A percentile compares a stretch with the other conserved stretches of the same genome.
These are phyloP conservation scores for Pilophorus perplexus DNA, from an alignment of 2,888 invertebrate genomes.

Conservation along the genomic window DNA sequence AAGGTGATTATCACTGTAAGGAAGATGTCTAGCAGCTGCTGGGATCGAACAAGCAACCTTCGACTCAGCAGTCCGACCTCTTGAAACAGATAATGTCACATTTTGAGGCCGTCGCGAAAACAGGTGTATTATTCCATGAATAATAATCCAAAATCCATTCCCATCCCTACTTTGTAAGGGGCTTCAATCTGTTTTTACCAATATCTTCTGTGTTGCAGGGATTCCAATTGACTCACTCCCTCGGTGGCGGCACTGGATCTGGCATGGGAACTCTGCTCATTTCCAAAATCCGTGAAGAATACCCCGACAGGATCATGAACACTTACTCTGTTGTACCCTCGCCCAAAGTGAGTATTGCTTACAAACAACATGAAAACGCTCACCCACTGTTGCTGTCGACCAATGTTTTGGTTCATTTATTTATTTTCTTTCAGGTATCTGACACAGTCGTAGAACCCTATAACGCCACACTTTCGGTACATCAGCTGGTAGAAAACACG, in stretches of 20 bases:
- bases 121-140: too few species aligned
- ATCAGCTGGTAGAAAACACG: constrained; percentile 63
- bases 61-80: too few species aligned
- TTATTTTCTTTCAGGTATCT: constrained; percentile 55
- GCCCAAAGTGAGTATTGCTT: constrained; percentile 62
- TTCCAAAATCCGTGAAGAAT: constrained; percentile 85
- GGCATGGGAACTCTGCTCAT: constrained; percentile 85
- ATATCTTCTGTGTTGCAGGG: constrained; percentile 58
- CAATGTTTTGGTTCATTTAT: too few species aligned
- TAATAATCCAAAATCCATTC: too few species aligned
- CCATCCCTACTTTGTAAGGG: too few species aligned
- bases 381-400: too few species aligned
- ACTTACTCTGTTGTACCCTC: constrained; percentile 82
- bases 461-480: constrained; percentile 63
- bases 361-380: background rate
- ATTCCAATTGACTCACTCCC: constrained; percentile 73
- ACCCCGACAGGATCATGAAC: constrained; percentile 82
- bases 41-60: too few species aligned
- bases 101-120: too few species aligned
- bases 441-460: constrained; percentile 65
- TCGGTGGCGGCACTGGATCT: constrained; percentile 86
- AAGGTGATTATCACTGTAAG: too few species aligned
- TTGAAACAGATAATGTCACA: too few species aligned
- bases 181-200: too few species aligned
- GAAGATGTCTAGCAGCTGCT: too few species aligned